These are phyloP conservation scores for Eristalinus sepulchralis DNA, from an alignment of 2,888 invertebrate species.

Conservation along the genomic window DNA sequence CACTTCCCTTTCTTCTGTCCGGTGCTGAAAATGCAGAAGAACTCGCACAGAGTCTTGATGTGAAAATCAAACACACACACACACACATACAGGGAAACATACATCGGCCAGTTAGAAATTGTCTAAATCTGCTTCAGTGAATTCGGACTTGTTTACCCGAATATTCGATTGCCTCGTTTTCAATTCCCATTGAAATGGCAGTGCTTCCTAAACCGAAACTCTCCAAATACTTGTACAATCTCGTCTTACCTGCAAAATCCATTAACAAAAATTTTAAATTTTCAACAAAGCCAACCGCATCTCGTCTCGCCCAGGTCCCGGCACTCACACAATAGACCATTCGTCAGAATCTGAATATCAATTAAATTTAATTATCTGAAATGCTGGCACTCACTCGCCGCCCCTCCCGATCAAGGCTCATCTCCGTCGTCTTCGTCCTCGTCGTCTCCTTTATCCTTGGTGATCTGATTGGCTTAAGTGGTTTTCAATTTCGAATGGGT, in stretches of 20 bases:
- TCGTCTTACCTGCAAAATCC: constrained; percentile 49
- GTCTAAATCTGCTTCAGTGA: constrained; percentile 1
- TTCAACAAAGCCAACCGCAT: constrained; percentile 43
- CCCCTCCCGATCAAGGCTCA: not conserved
- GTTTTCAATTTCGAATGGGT: constrained; percentile 67
- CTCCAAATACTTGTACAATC: constrained; percentile 9
- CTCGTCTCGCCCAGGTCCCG: not conserved
- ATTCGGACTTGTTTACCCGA: constrained; percentile 12
- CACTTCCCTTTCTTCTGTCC: too few species aligned
- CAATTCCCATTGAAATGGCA: constrained; percentile 25
- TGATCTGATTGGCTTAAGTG: constrained; percentile 70
- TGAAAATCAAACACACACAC: not conserved
- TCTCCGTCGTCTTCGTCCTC: constrained; percentile 13
- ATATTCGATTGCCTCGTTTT: constrained; percentile 21
- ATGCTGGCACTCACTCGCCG: constrained; percentile 43
- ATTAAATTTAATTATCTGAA: constrained; percentile 70
- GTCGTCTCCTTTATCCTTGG: constrained; percentile 34
- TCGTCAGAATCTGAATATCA: constrained; percentile 67
- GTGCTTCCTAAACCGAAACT: not conserved
- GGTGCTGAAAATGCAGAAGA: not conserved
- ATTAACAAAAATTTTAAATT: constrained; percentile 60
- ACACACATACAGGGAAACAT: too few species aligned
- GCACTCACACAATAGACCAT: constrained; percentile 57
- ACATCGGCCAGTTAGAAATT: too few species aligned
- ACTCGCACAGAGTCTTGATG: not conserved